Evolutionary conservation across 1,140 invertebrate species (phyloP).

Genomic region (Listronotus bonariensis): DNA sequence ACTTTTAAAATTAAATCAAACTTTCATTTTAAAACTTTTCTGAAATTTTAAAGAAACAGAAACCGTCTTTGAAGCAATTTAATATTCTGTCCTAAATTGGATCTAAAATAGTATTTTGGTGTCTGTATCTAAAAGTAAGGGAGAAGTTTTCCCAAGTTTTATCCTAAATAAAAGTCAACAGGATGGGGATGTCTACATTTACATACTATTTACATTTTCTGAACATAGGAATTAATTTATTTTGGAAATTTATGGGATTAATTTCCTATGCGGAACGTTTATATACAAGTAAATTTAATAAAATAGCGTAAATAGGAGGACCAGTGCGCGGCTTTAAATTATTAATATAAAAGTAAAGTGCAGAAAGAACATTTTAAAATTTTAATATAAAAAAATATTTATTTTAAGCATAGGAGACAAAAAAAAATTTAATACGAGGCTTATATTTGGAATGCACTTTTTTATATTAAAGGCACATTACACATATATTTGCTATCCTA

Average conservation of each 20-base stretch:
- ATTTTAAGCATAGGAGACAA: no score
- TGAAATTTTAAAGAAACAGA: slow-evolving; percentile 21
- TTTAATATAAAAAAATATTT: no score
- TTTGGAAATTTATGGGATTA: slow-evolving; percentile 34
- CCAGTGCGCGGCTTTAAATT: slow-evolving; percentile 1
- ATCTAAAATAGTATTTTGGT: slow-evolving; percentile 39
- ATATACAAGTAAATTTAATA: slow-evolving; percentile 27
- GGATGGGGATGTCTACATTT: slow-evolving; percentile 31
- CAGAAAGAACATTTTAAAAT: no score
- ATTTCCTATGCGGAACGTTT: slow-evolving; percentile 34
- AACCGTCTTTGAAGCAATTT: slow-evolving; percentile 13
- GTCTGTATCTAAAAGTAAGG: slow-evolving; percentile 31
- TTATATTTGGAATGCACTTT: no score
- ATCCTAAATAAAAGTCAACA: slow-evolving; percentile 39
- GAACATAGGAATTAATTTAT: slow-evolving; percentile 37
- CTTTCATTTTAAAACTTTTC: slow-evolving; percentile 30
- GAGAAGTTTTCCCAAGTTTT: slow-evolving; percentile 32
- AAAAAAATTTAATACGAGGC: no score
- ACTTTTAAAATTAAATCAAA: slow-evolving; percentile 4
- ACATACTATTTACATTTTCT: slow-evolving; percentile 39
- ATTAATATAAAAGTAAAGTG: slow-evolving; percentile 1
- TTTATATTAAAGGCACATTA: no score
- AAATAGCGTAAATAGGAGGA: slow-evolving; percentile 13
- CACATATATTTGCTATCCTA: no score
- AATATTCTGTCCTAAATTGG: slow-evolving; percentile 34